A percentile compares a stretch with the other conserved stretches of the same genome.
Evolutionary conservation across 1,140 invertebrate species (phyloP).

Genomic region (Bombus turneri): DNA sequence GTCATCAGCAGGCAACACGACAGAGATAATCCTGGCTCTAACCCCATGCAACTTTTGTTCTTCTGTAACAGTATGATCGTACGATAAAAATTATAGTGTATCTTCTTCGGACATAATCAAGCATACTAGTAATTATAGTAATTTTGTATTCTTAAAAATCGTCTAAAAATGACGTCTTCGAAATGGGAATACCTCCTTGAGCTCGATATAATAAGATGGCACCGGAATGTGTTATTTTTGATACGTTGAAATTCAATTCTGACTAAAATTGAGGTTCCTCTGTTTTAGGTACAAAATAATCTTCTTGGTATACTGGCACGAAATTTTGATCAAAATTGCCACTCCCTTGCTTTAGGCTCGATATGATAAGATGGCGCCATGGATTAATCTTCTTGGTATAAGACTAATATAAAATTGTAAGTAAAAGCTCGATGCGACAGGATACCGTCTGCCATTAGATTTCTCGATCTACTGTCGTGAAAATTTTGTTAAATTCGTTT

Average conservation of each 20-base stretch:
- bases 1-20: no score
- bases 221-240: no score
- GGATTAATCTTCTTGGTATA: background rate
- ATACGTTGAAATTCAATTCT: no score
- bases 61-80: no score
- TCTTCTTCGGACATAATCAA: no score
- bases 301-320: background rate
- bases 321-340: background rate
- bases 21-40: no score
- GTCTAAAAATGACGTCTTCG: no score
- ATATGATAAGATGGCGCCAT: background rate
- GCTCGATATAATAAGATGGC: background rate
- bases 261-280: background rate
- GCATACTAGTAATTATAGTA: no score
- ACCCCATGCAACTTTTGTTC: no score
- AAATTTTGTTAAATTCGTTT: background rate
- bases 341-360: background rate
- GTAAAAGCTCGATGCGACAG: background rate
- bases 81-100: no score
- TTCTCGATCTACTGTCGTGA: background rate
- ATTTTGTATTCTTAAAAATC: no score
- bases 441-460: background rate
- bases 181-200: background rate
- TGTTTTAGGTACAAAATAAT: background rate
- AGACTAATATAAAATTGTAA: background rate